Conservation (phyloP, 2,888 invertebrate species). For the Sabellastarte sp. region DNA sequence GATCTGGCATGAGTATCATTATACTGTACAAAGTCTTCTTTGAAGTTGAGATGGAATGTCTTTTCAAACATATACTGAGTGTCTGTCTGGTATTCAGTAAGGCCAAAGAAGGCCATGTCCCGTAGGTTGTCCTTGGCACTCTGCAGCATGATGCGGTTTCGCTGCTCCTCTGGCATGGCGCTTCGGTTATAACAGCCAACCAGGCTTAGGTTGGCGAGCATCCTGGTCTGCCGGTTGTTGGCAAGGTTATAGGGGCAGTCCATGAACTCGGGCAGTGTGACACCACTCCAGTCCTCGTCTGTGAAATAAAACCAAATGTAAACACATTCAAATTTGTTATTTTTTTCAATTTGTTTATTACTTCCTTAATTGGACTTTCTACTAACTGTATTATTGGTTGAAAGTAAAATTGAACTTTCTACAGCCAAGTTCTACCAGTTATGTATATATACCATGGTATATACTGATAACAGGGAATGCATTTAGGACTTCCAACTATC, state of each 20-base stretch:
- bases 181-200: constrained; percentile 86
- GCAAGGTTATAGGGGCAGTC: constrained; percentile 91
- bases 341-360: too few species aligned
- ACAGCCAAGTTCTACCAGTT: too few species aligned
- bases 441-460: too few species aligned
- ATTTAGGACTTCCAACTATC: too few species aligned
- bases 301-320: too few species aligned
- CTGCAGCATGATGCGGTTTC: constrained; percentile 73
- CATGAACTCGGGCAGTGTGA: constrained; percentile 86
- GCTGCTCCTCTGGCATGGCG: constrained; percentile 31
- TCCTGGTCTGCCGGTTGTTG: constrained; percentile 92
- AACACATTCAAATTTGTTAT: too few species aligned
- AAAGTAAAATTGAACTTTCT: too few species aligned
- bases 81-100: constrained; percentile 87
- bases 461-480: too few species aligned
- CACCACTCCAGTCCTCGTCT: constrained; percentile 67
- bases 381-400: too few species aligned
- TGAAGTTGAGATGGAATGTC: constrained; percentile 48
- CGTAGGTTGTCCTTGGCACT: constrained; percentile 94
- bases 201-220: constrained; percentile 92
- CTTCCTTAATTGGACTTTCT: too few species aligned
- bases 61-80: constrained; percentile 56
- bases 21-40: constrained; percentile 71
- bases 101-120: constrained; percentile 91
- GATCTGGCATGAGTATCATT: constrained; percentile 80